Evolutionary conservation across 2,113 vertebrate genomes (phyloP), one percentile per base, ranked within the genome.

Genomic region (Leptodactylus fuscus): DNA sequence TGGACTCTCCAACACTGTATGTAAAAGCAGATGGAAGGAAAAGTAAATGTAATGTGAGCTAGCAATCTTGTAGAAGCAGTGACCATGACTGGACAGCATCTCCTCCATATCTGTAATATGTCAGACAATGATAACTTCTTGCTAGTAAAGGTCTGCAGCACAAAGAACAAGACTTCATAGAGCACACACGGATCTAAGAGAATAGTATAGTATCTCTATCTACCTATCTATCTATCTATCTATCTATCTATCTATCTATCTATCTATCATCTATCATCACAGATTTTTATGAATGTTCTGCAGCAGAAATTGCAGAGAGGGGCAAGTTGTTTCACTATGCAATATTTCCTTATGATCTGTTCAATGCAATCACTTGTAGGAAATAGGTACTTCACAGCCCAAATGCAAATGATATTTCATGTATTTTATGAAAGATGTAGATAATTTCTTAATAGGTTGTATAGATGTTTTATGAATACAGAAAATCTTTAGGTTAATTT

Each of bases 401-500:
- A 11, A n/a, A 55, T 41, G 53, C 53, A 79, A 58, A 79, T 58
- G 49, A 60, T 41, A 29, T 41, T 74, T n/a, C 75, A 79, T 85
- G 80, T 38, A 36, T 58, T 71, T 70, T 24, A 69, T 38, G 32
- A 73, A 73, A 46, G 29, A 32, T 67, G 76, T 46, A 86, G 36
- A 73, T 55, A 86, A 48, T 53, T 78, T 69, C 60, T 32, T 53
- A 60, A 80, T 80, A 70, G 32, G 48, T 71, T 55, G 77, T 79
- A 81, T 60, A 73, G 65, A 65, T 70, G 22, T 67, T 81, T 81
- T 78, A 85, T 85, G 83, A 79, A 79, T 85, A 70, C 34, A 36
- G 60, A 22, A 86, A 86, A 81, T 81, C 58, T 86, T 80, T 81
- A 58, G 77, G 75, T 70, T 81, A 73, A 86, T 86, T 70, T 70